Evolutionary conservation across 2,888 invertebrate genomes (phyloP), one percentile per base, ranked within the genome.

Genomic region (Clivina fossor): DNA sequence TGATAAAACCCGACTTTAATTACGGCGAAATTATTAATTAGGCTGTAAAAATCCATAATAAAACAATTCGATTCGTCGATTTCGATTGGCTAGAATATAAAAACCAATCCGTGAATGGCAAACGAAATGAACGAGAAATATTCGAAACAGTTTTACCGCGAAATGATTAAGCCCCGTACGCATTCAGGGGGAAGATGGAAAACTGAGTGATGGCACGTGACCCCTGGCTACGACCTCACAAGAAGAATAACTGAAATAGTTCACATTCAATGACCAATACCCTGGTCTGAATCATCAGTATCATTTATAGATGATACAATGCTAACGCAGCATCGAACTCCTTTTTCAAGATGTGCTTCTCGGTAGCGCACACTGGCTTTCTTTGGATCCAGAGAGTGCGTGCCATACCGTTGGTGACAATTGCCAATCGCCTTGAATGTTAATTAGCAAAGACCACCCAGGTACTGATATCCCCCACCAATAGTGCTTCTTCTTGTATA

Each of bases 371-470:
- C 43, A 19, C 18, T 32, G 43, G 68, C 70, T 69, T 68, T 69
- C 70, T 72, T 70, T 70, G 71, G 69, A 67, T 67, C 64, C 63
- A 65, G 66, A 66, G 66, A 63, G 62, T 60, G 72, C 71, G 72
- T 73, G 71, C 71, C 73, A 68, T 73, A 74, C 74, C 72, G 72
- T 72, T 73, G 73, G 71, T 71, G 70, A 73, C 72, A 74, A 74
- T 74, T 73, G 74, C 69, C 55, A 74, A 74, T 75, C 74, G 73
- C 70, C 69, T 69, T 73, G 74, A 75, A 74, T 75, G 73, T 74
- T 75, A 75, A 75, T 75, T 75, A 75, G 74, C 62, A 44, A 11
- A 69, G 74, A 70, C 74, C 74, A 75, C 74, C 74, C 74, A 73
- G 67, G 71, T 71, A 70, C 54, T 18, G 5, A 18, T 33, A 20